Evolutionary conservation across 1,140 invertebrate species (phyloP).

Genomic region (Drosophila chauvacae): DNA sequence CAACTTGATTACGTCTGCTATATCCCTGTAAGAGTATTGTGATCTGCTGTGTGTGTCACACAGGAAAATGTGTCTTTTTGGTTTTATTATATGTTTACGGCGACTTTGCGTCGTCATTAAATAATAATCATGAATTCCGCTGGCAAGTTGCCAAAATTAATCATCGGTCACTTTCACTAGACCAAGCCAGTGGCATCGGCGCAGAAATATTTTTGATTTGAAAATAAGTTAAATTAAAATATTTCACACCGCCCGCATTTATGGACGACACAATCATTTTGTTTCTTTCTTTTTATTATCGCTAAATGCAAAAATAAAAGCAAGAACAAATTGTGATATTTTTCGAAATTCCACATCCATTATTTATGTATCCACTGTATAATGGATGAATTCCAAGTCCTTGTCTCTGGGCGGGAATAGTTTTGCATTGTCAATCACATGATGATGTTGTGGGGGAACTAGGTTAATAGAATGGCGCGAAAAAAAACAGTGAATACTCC

Average conservation of each 20-base stretch:
- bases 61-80: constrained; percentile 17
- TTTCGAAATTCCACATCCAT: constrained; percentile 37
- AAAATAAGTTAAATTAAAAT: constrained; percentile 68
- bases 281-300: constrained; percentile 33
- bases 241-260: constrained; percentile 52
- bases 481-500: background rate
- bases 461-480: constrained; percentile 58
- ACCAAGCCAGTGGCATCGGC: constrained; percentile 45
- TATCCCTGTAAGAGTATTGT: constrained; percentile 14
- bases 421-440: constrained; percentile 48
- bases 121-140: constrained; percentile 79
- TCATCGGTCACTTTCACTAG: constrained; percentile 81
- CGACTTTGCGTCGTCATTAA: constrained; percentile 79
- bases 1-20: background rate
- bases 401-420: constrained; percentile 30
- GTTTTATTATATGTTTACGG: constrained; percentile 57
- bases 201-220: constrained; percentile 40
- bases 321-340: constrained; percentile 51
- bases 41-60: constrained; percentile 16
- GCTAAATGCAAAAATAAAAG: constrained; percentile 48
- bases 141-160: constrained; percentile 73
- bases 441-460: constrained; percentile 48
- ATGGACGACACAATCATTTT: constrained; percentile 58
- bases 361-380: constrained; percentile 55
- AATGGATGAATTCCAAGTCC: constrained; percentile 16